Percentiles rank a stretch among this genome's conserved stretches.
phyloP scores from a whole-genome alignment of 2,113 vertebrate genomes.

The Sceloporus undulatus region DNA sequence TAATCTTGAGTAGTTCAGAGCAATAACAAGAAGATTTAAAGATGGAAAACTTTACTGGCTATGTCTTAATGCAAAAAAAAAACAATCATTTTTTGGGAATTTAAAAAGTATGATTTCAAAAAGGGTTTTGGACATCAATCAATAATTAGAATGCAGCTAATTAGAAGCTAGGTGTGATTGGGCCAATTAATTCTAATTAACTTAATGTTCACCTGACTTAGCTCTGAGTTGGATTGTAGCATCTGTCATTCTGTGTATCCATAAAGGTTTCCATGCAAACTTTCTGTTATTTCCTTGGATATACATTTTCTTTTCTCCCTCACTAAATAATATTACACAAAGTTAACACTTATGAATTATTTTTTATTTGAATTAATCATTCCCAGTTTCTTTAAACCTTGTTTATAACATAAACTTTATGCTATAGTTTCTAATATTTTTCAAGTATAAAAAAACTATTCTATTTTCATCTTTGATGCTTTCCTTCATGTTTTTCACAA shows the following conservation, averaged over 20 bases:
- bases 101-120: not conserved
- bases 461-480: not conserved
- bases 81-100: not conserved
- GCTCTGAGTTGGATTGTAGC: too few relatives aligned
- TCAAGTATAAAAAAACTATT: not conserved
- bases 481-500: not conserved
- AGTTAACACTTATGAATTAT: not conserved
- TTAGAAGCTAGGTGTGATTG: not conserved
- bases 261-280: too few relatives aligned
- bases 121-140: not conserved
- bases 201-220: not conserved
- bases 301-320: not conserved
- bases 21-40: not conserved
- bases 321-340: not conserved
- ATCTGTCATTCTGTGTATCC: not conserved
- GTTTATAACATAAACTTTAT: not conserved
- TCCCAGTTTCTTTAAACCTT: not conserved
- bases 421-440: not conserved
- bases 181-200: too few relatives aligned
- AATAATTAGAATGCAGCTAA: not conserved
- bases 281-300: not conserved
- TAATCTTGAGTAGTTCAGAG: not conserved
- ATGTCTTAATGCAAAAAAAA: not conserved
- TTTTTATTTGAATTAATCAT: not conserved
- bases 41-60: not conserved